These are phyloP conservation scores for Lucinisca nassula DNA, from an alignment of 2,888 invertebrate species.

Conservation along the genomic window DNA sequence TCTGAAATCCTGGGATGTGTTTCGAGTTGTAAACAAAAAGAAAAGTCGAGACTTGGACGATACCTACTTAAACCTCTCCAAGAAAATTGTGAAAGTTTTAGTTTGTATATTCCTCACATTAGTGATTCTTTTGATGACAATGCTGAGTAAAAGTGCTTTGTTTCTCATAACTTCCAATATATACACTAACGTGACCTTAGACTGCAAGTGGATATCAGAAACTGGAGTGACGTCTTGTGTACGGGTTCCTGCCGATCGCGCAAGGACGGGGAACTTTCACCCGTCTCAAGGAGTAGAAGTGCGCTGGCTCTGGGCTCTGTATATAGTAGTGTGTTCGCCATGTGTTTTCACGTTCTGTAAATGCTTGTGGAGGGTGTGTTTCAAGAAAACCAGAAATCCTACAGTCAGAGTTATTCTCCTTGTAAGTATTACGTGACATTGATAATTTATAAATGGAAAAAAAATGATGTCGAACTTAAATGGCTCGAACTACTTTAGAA, in stretches of 20 bases:
- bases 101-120: constrained; percentile 95
- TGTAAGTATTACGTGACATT: too few species aligned
- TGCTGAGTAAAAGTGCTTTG: constrained; percentile 95
- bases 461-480: too few species aligned
- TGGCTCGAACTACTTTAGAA: too few species aligned
- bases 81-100: constrained; percentile 89
- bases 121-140: constrained; percentile 94
- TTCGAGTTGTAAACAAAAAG: constrained; percentile 73
- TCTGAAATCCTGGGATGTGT: constrained; percentile 80
- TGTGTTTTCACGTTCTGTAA: constrained; percentile 87
- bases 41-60: constrained; percentile 72
- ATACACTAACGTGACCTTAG: constrained; percentile 78
- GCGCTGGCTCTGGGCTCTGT: constrained; percentile 88
- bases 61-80: constrained; percentile 70
- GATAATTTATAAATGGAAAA: too few species aligned
- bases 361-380: constrained; percentile 88
- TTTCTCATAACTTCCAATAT: constrained; percentile 82
- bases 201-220: constrained; percentile 69
- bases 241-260: constrained; percentile 74
- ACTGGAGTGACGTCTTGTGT: constrained; percentile 74
- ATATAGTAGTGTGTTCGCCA: constrained; percentile 86
- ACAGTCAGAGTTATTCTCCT: constrained; percentile 69
- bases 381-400: constrained; percentile 83
- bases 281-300: constrained; percentile 79
- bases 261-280: constrained; percentile 66